Evolutionary conservation across 2,888 invertebrate species (phyloP).

Genomic region (Nomada lathburiana): DNA sequence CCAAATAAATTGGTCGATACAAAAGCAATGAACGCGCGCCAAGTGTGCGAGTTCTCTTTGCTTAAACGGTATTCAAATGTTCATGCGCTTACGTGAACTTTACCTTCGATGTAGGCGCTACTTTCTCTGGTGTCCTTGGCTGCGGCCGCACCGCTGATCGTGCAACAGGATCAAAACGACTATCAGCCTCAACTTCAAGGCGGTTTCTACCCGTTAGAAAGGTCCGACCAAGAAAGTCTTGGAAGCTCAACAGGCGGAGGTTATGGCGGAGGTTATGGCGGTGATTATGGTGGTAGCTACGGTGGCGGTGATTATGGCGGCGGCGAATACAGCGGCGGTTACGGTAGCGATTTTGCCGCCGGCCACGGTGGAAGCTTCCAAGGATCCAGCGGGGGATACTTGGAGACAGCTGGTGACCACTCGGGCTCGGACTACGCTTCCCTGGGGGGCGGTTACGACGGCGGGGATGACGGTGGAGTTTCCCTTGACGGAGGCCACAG

Average conservation of each 20-base stretch:
- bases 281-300: slow-evolving; percentile 47
- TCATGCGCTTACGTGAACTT: slow-evolving; percentile 36
- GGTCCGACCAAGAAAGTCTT: slow-evolving; percentile 77
- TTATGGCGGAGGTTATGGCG: slow-evolving; percentile 36
- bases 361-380: slow-evolving; percentile 59
- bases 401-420: slow-evolving; percentile 57
- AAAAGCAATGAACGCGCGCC: too few relatives aligned
- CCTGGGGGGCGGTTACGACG: slow-evolving; percentile 59
- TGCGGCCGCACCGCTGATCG: slow-evolving; percentile 74
- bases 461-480: slow-evolving; percentile 77
- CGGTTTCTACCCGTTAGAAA: slow-evolving; percentile 68
- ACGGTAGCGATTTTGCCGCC: slow-evolving; percentile 51
- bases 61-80: slow-evolving; percentile 12
- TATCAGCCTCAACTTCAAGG: slow-evolving; percentile 69
- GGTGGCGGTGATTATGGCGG: slow-evolving; percentile 59
- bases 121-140: slow-evolving; percentile 75
- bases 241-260: slow-evolving; percentile 74
- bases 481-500: slow-evolving; percentile 77
- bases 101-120: slow-evolving; percentile 71
- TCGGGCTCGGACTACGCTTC: slow-evolving; percentile 66
- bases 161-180: slow-evolving; percentile 71
- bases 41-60: neutral
- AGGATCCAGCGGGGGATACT: slow-evolving; percentile 49
- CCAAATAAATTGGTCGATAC: too few relatives aligned
- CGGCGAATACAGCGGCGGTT: slow-evolving; percentile 45